Base-by-base conservation (phyloP, 2,797 vertebrate species). In the Mus spretus region DNA sequence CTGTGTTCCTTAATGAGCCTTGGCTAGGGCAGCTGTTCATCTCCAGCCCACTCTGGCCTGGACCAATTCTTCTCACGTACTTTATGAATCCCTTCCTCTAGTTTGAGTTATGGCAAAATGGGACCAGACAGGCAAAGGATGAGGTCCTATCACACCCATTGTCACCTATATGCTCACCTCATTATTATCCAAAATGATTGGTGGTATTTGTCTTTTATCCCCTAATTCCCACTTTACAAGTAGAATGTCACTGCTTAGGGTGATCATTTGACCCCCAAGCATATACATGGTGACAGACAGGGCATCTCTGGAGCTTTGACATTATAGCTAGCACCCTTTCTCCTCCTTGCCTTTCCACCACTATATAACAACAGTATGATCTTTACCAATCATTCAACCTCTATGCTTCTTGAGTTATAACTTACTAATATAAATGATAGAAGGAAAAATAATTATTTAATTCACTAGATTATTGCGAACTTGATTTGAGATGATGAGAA, bases 371-470 rank as follows among this genome's bases (percentile, higher is more conserved):
- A 53, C 0, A 0, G 59, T 19, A 44, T 95, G 91, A 91, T 96
- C 94, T 94, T 97, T 88, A 84, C 53, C 28, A 12, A 2, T 72
- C 26, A 6, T 17, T 82, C 81, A 88, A 81, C 57, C 28, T 86
- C 87, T 86, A 12, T n/a, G 37, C 67, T 2, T 85, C 44, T 55
- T 55, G 96, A 96, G 89, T 44, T 95, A 87, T 96, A 89, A 95
- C 96, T 95, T 90, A 75, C 95, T 91, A 92, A 97, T 97, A 79
- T 97, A 92, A 96, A 93, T 97, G 96, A 97, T 67, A 67, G 67
- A 86, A 47, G 89, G 75, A 97, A 96, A 96, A 97, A 95, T 97
- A 92, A 97, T 96, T 96, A 97, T 53, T 97, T 93, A 96, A 97
- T 96, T 86, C 75, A 20, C 89, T 57, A 37, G 72, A 91, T 91